Percentiles rank a stretch among this genome's conserved stretches.
Evolutionary conservation across 1,140 invertebrate species (phyloP).

Genomic region (Drosophila melanogaster): Release_6_plus_ISO1_MT NT_033779.5:6896501-6897000

Average conservation of each 20-base stretch:
- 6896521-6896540: neutral
- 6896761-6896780: constrained; percentile 28
- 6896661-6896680: too few species aligned
- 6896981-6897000: neutral
- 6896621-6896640: too few species aligned
- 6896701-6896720: constrained; percentile 15
- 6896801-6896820: constrained; percentile 80
- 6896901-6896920: constrained; percentile 40
- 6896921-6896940: constrained; percentile 43
- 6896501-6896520: too few species aligned
- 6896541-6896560: too few species aligned
- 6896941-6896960: constrained; percentile 37
- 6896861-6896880: constrained; percentile 41
- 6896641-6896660: too few species aligned
- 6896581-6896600: too few species aligned
- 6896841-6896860: constrained; percentile 61
- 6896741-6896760: constrained; percentile 14
- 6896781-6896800: constrained; percentile 64
- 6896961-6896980: neutral
- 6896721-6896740: constrained; percentile 12
- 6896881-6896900: constrained; percentile 21
- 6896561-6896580: too few species aligned
- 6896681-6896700: too few species aligned
- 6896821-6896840: constrained; percentile 78
- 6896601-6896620: too few species aligned